Evolutionary conservation across 1,140 invertebrate genomes (phyloP).

Genomic region (Lasioglossum baleicum): DNA sequence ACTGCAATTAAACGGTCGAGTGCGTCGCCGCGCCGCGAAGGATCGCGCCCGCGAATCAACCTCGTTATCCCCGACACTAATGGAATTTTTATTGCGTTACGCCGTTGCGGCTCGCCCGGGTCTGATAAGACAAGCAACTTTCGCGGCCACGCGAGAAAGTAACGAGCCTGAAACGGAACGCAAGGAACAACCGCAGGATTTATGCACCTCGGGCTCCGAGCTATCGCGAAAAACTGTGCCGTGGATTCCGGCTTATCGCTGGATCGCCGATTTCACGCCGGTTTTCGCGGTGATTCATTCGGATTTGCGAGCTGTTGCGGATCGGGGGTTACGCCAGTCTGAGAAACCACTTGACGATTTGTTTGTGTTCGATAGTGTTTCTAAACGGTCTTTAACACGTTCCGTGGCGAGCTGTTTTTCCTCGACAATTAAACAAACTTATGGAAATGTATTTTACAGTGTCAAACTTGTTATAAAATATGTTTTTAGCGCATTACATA

Average conservation of each 20-base stretch:
- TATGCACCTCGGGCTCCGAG: background rate
- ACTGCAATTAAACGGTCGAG: constrained; percentile 35
- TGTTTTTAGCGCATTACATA: too few relatives aligned
- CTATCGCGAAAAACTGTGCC: background rate
- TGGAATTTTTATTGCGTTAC: constrained; percentile 22
- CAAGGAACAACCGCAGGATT: background rate
- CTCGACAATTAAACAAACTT: too few relatives aligned
- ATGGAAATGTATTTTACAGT: too few relatives aligned
- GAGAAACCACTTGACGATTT: too few relatives aligned
- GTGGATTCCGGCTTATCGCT: background rate
- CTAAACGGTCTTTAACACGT: too few relatives aligned
- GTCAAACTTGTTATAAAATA: too few relatives aligned
- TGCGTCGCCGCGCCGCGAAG: constrained; percentile 9
- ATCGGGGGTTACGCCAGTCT: too few relatives aligned
- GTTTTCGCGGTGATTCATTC: background rate
- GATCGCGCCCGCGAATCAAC: background rate
- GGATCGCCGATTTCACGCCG: background rate
- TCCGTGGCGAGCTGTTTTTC: too few relatives aligned
- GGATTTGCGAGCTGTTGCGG: too few relatives aligned
- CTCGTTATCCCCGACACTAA: constrained; percentile 20
- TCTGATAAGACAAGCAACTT: background rate
- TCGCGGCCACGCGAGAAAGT: background rate
- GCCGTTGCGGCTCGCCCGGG: too few relatives aligned
- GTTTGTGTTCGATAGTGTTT: too few relatives aligned
- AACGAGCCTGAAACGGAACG: background rate